Conservation (phyloP, 2,113 vertebrate genomes). For the Zapornia atra region DNA sequence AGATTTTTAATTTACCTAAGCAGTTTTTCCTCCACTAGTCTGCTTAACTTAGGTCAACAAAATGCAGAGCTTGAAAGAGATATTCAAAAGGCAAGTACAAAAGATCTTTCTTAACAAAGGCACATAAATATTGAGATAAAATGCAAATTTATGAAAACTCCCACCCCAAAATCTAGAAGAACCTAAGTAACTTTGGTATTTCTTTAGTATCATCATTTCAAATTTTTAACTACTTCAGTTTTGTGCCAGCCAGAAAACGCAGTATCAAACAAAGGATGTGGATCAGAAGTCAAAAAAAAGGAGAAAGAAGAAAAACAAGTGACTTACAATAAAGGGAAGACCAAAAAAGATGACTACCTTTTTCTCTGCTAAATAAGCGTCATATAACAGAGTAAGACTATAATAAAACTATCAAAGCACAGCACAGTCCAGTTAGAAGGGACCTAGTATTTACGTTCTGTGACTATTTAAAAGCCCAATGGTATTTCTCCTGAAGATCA, state of each 20-base stretch:
- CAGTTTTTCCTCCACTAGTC: not conserved
- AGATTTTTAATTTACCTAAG: not conserved
- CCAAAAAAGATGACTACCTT: not conserved
- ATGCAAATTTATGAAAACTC: not conserved
- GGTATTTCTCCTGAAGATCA: not conserved
- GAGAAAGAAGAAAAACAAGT: not conserved
- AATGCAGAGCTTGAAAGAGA: not conserved
- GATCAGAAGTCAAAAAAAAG: not conserved
- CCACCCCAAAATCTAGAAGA: not conserved
- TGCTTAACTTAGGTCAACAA: not conserved
- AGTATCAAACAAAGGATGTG: not conserved
- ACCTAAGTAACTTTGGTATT: not conserved
- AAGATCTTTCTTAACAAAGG: not conserved
- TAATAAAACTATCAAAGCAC: too few relatives aligned
- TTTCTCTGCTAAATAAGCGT: not conserved
- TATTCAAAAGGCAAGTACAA: constrained; percentile 1
- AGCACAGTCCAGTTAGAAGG: not conserved
- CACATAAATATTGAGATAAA: not conserved
- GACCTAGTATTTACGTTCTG: not conserved
- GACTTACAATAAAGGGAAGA: not conserved
- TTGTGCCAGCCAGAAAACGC: not conserved
- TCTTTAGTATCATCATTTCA: not conserved
- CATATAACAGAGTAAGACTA: too few relatives aligned
- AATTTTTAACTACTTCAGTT: not conserved
- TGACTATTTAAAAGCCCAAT: not conserved